Evolutionary conservation across 2,888 invertebrate species (phyloP), one percentile per base, ranked within the genome.

Genomic region (Hypomecis atomaria): DNA sequence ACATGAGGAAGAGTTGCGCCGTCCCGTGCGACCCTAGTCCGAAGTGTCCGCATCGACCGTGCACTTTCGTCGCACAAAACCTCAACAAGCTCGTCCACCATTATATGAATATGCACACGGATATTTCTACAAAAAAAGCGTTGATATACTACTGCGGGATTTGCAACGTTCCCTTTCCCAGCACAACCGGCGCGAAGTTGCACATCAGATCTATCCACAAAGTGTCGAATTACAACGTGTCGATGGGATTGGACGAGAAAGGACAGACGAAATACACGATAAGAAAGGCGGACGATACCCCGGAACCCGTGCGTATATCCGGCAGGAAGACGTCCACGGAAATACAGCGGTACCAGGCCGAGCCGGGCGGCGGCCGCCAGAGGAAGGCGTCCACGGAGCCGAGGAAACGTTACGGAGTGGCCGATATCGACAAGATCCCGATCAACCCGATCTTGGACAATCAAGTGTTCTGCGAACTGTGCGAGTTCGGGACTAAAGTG

Each of bases 401-500:
- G 0, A 82, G 81, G 37, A 86, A 78, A 8, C 43, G 55, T 8
- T 94, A 86, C 74, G 91, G 92, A 0, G 95, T 96, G 0, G 90
- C 92, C 6, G 96, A 97, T 71, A 90, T 95, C 5, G 89, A 94
- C 11, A 82, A 87, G 10, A 78, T 97, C 49, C 96, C 97, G 0
- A 90, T 94, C 10, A 94, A 93, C 38, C 94, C 95, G 0, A 95
- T 96, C 55, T 94, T 95, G 60, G 93, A 93, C 40, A 93, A 93
- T 6, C 89, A 91, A 1, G 91, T 96, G 0, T 91, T 89, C 49
- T 97, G 97, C 76, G 93, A 94, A 0, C 81, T 94, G 4, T 97
- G 97, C 78, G 91, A 94, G 40, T 97, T 95, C 74, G 92, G 89
- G 23, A 96, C 95, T 0, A 96, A 96, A 85, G 95, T 96, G 5